These are phyloP conservation scores for Alfaro cultratus DNA, from an alignment of 2,797 vertebrate species.

Conservation along the genomic window DNA sequence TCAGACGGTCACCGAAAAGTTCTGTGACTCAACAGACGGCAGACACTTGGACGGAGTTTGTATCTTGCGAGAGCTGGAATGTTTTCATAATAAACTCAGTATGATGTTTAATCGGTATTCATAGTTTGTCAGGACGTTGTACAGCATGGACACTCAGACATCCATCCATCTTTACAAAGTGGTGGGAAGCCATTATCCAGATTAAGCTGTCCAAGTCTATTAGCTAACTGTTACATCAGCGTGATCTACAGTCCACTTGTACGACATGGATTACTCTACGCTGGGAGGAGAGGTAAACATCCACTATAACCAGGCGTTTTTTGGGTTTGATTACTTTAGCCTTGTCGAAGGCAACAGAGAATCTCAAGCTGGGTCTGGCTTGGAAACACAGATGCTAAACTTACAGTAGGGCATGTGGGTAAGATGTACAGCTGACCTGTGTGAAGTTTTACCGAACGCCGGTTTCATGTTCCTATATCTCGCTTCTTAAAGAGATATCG, in stretches of 20 bases:
- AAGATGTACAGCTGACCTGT: neutral
- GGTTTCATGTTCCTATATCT: too few species aligned
- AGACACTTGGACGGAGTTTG: neutral
- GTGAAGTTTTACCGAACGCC: neutral
- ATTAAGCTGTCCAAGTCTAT: constrained; percentile 62
- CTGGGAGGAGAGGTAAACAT: constrained; percentile 21
- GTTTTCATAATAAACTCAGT: neutral
- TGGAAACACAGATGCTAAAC: neutral
- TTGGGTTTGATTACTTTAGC: constrained; percentile 5
- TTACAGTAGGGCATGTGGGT: neutral
- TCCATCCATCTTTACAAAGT: constrained; percentile 32
- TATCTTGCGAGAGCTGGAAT: neutral
- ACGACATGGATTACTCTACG: neutral
- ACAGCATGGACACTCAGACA: neutral
- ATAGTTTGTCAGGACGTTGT: constrained; percentile 18
- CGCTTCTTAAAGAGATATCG: too few species aligned
- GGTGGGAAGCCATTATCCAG: constrained; percentile 61
- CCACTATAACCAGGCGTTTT: constrained; percentile 7
- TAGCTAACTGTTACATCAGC: constrained; percentile 41
- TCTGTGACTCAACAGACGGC: neutral
- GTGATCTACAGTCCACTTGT: constrained; percentile 49
- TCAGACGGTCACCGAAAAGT: neutral
- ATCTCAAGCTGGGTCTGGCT: neutral
- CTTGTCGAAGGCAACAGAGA: constrained; percentile 3
- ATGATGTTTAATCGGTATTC: constrained; percentile 37